Evolutionary conservation across 1,140 invertebrate species (phyloP), one percentile per base, ranked within the genome.

Genomic region (Listronotus oregonensis): DNA sequence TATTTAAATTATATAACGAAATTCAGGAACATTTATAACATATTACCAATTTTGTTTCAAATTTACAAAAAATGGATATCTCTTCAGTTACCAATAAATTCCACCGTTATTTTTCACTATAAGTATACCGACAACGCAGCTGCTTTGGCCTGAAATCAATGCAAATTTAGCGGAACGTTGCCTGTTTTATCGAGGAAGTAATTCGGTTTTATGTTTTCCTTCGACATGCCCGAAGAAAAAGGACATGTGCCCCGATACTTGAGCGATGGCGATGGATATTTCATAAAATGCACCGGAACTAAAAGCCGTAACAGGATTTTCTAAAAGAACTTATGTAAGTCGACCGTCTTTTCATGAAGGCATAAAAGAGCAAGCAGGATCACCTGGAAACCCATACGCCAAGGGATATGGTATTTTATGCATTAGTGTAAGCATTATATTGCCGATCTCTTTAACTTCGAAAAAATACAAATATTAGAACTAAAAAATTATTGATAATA

Each of bases 171-270:
- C 64, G 64, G 40, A 66, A 66, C 64, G 64, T 18, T 57, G 64
- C 49, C 64, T 31, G 57, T 58, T 66, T 66, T 66, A 66, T 66
- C 64, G 64, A 66, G 64, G 64, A 66, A 66, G 64, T 66, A 54
- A 60, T 55, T 66, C 64, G 64, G 64, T 66, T 66, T 66, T 66
- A 66, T 66, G 64, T 66, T 66, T 66, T 66, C 64, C 64, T 66
- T 61, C 56, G 56, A 66, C 64, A 66, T 66, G 64, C 15, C 64
- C 56, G 37, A 50, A 66, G 58, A 66, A 66, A 61, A 61, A 49
- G 55, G 64, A 66, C 64, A 66, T 61, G 64, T 66, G 64, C 64
- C 64, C 32, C 57, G 64, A 54, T 66, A 66, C 57, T 64, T 64
- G 52, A 64, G 31, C 62, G 62, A 64, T 64, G 60, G 60, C 50